Base-by-base conservation (phyloP, 1,140 invertebrate species). In the Heterodera schachtii region DNA sequence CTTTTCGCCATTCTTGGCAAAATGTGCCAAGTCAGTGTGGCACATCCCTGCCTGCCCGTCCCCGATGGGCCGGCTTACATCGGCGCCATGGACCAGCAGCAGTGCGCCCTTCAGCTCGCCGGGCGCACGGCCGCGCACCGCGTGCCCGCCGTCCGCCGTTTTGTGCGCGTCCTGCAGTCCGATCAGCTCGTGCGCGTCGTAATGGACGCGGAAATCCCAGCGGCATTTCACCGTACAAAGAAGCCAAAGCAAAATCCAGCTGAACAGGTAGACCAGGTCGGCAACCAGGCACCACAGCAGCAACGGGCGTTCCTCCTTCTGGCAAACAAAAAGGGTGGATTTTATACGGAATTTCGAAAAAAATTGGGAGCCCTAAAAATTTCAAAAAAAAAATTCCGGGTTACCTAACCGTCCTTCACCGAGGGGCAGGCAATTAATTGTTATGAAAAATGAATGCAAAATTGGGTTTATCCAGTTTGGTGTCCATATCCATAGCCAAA, bases 171-270 rank as follows among this genome's bases (percentile, higher is more conserved):
- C 82, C 69, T 83, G 82, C 41, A 83, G 82, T 16, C 82, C 82
- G 60, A 83, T 75, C 60, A 83, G 71, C 71, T 83, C 82, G 47
- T 75, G 73, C 41, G 83, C 73, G 21, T 71, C 47, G 76, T 83
- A 66, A 21, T 80, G 41, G 52, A 83, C 82, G 43, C 41, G 31
- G 74, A 88, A 88, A n/a, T 84, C n/a, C 87, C 87, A 88, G 19
- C 84, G 73, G 49, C 85, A 66, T 60, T 87, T 89, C 13, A 87
- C 21, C 21, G 87, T 86, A 46, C 85, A 70, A 16, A 83, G 64
- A 44, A 89, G 74, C 85, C 88, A 89, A 21, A 89, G 73, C 41
- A 88, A 21, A 19, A 89, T 82, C 88, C 88, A 90, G 5, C 80
- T 75, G 73, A 90, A 87, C 47, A 89, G 78, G 80, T 90, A 90